Evolutionary conservation across 2,797 vertebrate species (phyloP).

Genomic region (Podarcis siculus): DNA sequence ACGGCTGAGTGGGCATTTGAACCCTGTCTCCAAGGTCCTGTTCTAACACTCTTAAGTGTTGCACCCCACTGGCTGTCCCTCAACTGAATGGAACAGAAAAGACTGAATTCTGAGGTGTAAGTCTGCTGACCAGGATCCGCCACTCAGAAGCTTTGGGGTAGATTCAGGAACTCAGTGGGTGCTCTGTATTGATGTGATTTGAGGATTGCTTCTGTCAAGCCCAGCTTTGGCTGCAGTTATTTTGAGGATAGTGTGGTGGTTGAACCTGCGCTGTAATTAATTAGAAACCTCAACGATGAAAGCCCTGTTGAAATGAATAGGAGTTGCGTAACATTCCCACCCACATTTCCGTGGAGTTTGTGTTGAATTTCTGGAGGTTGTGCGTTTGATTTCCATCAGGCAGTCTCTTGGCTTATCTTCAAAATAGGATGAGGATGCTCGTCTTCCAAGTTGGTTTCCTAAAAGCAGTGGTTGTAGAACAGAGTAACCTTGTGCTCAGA

Average conservation of each 20-base stretch:
- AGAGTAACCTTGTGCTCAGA: not conserved
- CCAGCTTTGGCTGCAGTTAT: not conserved
- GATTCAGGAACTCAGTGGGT: not conserved
- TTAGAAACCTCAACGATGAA: not conserved
- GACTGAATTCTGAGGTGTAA: too few relatives aligned
- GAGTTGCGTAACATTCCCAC: too few relatives aligned
- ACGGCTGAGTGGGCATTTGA: not conserved
- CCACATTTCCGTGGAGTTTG: not conserved
- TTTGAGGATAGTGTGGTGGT: not conserved
- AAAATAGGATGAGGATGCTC: not conserved
- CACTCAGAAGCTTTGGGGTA: not conserved
- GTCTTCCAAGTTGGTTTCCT: not conserved
- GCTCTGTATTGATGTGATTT: not conserved
- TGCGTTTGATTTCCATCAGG: not conserved
- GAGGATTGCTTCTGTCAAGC: not conserved
- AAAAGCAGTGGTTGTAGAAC: not conserved
- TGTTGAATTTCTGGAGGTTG: not conserved
- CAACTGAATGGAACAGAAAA: not conserved
- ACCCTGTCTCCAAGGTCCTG: not conserved
- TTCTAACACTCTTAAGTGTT: not conserved
- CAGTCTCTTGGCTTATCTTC: not conserved
- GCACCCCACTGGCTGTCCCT: not conserved
- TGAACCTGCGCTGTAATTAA: too few relatives aligned
- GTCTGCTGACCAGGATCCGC: not conserved
- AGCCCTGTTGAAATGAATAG: not conserved